Percentiles rank a stretch among this genome's conserved stretches.
phyloP scores from a whole-genome alignment of 2,888 invertebrate species.

The Frankliniella intonsa region DNA sequence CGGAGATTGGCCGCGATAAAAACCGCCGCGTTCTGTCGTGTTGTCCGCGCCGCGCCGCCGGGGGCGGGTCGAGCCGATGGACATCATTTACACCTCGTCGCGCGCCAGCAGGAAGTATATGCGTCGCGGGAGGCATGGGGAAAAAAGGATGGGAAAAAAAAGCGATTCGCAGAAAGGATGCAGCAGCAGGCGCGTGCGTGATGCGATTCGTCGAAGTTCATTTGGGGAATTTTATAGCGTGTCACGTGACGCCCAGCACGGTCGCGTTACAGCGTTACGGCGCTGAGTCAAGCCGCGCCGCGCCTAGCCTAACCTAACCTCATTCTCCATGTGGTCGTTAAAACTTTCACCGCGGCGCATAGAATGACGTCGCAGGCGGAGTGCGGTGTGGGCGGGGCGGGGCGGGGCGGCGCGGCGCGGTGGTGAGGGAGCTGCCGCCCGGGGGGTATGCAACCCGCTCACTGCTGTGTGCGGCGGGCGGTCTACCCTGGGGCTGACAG shows the following conservation, averaged over 20 bases:
- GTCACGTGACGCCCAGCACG: too few relatives aligned
- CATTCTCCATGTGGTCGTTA: background rate
- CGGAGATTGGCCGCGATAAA: conserved; percentile 15
- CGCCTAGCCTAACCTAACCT: background rate
- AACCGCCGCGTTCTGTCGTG: background rate
- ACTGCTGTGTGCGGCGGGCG: background rate
- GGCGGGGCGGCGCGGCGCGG: background rate
- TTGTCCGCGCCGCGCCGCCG: background rate
- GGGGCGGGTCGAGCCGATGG: too few relatives aligned
- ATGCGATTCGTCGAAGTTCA: too few relatives aligned
- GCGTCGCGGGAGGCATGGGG: too few relatives aligned
- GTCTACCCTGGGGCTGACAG: background rate
- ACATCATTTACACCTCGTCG: too few relatives aligned
- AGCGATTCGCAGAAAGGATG: too few relatives aligned
- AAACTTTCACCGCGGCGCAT: background rate
- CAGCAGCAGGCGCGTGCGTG: too few relatives aligned
- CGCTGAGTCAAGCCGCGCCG: background rate
- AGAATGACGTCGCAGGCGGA: background rate
- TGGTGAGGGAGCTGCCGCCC: background rate
- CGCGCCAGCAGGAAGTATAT: too few relatives aligned
- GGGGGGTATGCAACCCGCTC: background rate
- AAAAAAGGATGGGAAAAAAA: too few relatives aligned
- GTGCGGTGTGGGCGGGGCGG: background rate
- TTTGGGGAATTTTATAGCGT: too few relatives aligned
- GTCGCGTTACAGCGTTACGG: background rate